Base-by-base conservation (phyloP, 2,113 vertebrate species). In the Tragelaphus scriptus region DNA sequence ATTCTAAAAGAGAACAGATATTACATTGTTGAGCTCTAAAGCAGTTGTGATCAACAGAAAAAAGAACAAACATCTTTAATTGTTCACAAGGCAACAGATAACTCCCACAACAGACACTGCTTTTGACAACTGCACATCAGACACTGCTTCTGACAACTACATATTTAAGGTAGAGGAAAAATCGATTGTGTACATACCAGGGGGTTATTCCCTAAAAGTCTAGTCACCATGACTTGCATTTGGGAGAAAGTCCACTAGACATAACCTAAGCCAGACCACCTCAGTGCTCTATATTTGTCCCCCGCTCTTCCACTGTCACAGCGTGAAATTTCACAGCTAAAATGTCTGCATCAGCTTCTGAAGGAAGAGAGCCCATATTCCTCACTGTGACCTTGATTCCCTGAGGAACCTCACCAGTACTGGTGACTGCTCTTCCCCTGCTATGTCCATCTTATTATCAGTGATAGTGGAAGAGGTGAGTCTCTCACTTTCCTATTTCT, bases 271-370 rank as follows among this genome's bases (percentile, higher is more conserved):
- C 99, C 96, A 99, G 99, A 9, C 99, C 99, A 75, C 99, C 97
- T 88, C 99, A 99, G 92, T 98, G 98, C 44, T 99, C 98, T 99
- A 99, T 99, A 95, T 99, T 99, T 61, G 99, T 96, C 40, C 98
- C 98, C 99, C 98, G 99, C 49, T 98, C 98, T 68, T 99, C 99
- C 0, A 97, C 99, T 36, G 99, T 94, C 25, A 99, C 98, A 0
- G 97, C 65, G 0, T 99, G 98, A 59, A 99, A 99, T 36, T 98
- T 99, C 30, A 99, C 99, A 2, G 98, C 98, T 28, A 99, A 95
- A 44, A 97, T 92, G 84, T 98, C 99, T 9, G 98, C 98, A 1
- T 99, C 98, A 0, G 98, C 98, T 80, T 99, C 99, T 21, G 99
- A 99, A 0, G 97, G 98, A 89, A 99, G 96, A 94, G 99, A 99